phyloP scores from a whole-genome alignment of 2,888 invertebrate genomes.

The Apamea anceps region DNA sequence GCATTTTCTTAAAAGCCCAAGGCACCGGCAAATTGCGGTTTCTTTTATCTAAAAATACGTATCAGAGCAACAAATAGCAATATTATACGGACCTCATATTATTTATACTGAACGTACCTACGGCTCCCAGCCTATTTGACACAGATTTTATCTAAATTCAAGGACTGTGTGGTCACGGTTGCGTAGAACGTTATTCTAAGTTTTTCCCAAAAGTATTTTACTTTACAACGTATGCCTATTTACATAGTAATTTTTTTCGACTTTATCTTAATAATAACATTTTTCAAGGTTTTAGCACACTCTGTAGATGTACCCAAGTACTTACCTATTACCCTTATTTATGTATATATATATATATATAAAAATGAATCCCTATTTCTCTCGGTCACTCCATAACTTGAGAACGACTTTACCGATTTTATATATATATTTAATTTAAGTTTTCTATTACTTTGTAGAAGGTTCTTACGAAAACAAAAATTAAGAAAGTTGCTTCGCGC shows the following conservation, averaged over 20 bases:
- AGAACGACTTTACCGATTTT: too few species aligned
- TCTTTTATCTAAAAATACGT: conserved; percentile 42
- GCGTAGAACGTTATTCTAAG: conserved; percentile 1
- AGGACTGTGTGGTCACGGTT: neutral
- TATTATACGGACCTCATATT: conserved; percentile 35
- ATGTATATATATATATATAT: too few species aligned
- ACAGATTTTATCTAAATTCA: conserved; percentile 29
- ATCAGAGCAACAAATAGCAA: conserved; percentile 35
- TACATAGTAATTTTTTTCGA: conserved; percentile 22
- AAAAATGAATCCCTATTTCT: too few species aligned
- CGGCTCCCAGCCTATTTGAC: neutral
- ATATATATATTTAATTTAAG: too few species aligned
- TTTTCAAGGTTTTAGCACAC: neutral
- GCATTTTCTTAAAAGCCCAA: conserved; percentile 18
- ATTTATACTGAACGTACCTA: conserved; percentile 19
- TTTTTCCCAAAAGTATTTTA: neutral
- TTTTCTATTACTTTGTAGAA: too few species aligned
- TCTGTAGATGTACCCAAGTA: neutral
- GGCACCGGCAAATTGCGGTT: conserved; percentile 36
- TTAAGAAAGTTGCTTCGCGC: too few species aligned
- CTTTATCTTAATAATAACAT: conserved; percentile 9
- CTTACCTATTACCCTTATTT: conserved; percentile 1
- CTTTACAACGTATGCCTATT: neutral
- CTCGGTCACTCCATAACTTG: too few species aligned
- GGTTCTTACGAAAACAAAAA: too few species aligned